Base-by-base conservation (phyloP, 2,888 invertebrate genomes). In the Caenorhabditis drosophilae region DNA sequence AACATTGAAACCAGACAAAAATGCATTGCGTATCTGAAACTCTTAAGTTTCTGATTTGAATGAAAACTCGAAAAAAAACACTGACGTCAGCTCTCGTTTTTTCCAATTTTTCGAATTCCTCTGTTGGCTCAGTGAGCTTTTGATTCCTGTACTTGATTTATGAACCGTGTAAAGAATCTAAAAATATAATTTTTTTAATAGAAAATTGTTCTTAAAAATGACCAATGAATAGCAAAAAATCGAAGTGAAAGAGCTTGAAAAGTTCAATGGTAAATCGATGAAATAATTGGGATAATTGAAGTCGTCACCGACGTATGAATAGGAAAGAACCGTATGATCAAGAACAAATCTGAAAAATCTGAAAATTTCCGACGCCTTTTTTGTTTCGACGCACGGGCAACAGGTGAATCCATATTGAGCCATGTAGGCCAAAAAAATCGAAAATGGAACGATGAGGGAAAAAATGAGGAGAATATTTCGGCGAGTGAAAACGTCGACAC, bases 291-390 rank as follows among this genome's bases (percentile, higher is more conserved):
- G 68, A 34, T 74, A 74, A 44, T 74, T 74, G 20, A 46, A 51
- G 0, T 41, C 54, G 27, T 58, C 56, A 34, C 54, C 41, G 20
- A 42, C 35, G 44, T 71, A 71, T 2, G 67, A 59, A 25, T 69
- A 74, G 15, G 74, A 71, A 4, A 62, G 51, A 36, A 62, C 58
- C 4, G 45, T 41, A 38, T 66, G 67, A 36, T 71, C 58, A 44
- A 59, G 70, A 12, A 67, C 66, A 23, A 73, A 60, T n/a, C 73
- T 73, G 58, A 62, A 58, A 48, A n/a, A n/a, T n/a, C n/a, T n/a
- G n/a, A n/a, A n/a, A n/a, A n/a, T n/a, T n/a, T n/a, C n/a, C n/a
- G n/a, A n/a, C n/a, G n/a, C n/a, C n/a, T n/a, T n/a, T n/a, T n/a
- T 27, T 46, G 12, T 46, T 46, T 20, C 11, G 18, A 67, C 64